These are phyloP conservation scores for Drosophila kanekoi DNA, from an alignment of 2,888 invertebrate genomes.

Conservation along the genomic window DNA sequence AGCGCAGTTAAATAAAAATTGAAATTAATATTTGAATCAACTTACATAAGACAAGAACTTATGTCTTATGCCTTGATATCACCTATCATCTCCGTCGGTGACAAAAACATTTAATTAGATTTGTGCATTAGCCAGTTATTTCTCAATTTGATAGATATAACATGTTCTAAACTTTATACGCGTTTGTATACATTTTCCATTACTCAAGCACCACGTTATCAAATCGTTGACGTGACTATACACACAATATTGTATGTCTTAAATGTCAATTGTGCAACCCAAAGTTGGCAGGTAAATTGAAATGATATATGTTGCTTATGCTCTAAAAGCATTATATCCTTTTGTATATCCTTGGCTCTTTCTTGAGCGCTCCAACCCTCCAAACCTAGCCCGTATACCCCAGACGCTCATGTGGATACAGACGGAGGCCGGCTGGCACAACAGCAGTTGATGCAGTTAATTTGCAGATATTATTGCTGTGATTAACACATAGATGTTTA, in stretches of 20 bases:
- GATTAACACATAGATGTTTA: conserved; percentile 79
- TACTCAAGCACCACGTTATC: neutral
- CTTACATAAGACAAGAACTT: too few species aligned
- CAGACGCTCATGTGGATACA: conserved; percentile 22
- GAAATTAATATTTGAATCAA: too few species aligned
- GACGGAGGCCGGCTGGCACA: conserved; percentile 13
- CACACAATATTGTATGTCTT: too few species aligned
- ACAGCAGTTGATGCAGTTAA: conserved; percentile 73
- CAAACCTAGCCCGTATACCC: conserved; percentile 36
- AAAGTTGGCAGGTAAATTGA: neutral
- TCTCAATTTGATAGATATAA: neutral
- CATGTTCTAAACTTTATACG: neutral
- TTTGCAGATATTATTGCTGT: conserved; percentile 79
- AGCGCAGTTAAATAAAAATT: too few species aligned
- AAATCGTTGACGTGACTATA: too few species aligned
- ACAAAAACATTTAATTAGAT: neutral
- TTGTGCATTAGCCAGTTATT: neutral
- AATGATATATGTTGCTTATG: neutral
- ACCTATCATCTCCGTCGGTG: neutral
- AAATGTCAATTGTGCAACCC: neutral
- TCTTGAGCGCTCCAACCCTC: neutral
- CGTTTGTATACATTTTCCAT: neutral
- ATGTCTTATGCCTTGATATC: too few species aligned
- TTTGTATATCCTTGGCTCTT: conserved; percentile 8
- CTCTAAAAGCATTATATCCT: neutral